These are phyloP conservation scores for Micronycteris hirsuta DNA, from an alignment of 2,113 vertebrate species.

Conservation along the genomic window DNA sequence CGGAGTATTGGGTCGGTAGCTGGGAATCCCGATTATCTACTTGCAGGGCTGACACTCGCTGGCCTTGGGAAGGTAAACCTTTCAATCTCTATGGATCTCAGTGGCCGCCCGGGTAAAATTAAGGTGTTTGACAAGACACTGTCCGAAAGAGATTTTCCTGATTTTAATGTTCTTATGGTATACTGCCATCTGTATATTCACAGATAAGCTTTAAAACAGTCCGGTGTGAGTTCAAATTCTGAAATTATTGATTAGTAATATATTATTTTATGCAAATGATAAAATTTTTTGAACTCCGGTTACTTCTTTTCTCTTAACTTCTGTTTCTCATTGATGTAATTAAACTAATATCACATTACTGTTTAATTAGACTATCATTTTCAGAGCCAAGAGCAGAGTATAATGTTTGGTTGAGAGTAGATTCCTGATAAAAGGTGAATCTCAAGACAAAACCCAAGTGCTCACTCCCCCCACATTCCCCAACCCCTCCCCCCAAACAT, in stretches of 20 bases:
- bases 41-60: neutral
- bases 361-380: neutral
- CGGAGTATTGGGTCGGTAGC: neutral
- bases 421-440: neutral
- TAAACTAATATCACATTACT: neutral
- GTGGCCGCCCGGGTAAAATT: slow-evolving; percentile 5
- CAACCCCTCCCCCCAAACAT: neutral
- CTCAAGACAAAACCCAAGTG: neutral
- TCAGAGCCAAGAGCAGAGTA: neutral
- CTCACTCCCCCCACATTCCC: neutral
- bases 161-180: slow-evolving; percentile 15
- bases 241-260: neutral
- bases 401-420: neutral
- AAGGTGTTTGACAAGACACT: neutral
- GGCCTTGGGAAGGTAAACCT: neutral
- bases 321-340: neutral
- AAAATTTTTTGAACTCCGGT: neutral
- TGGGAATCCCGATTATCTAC: neutral
- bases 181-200: neutral
- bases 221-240: neutral
- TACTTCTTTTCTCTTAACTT: slow-evolving; percentile 8
- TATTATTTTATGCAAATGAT: slow-evolving; percentile 6
- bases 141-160: slow-evolving; percentile 5
- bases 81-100: neutral
- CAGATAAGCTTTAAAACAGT: neutral